Conservation (phyloP, 1,140 invertebrate genomes). For the Atta cephalotes region DNA sequence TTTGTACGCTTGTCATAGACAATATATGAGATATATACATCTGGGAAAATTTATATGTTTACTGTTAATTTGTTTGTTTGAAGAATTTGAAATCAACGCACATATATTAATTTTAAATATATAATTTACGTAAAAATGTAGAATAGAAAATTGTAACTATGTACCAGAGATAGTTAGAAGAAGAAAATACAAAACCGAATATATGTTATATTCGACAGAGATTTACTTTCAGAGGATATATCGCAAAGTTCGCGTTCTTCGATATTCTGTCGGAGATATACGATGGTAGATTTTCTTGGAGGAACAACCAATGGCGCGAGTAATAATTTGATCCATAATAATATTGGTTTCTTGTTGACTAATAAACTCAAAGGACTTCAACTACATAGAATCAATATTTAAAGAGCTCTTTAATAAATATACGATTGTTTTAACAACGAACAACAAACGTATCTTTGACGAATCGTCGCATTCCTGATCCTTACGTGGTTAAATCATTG, state of each 20-base stretch:
- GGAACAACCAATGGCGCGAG: not conserved
- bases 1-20: not conserved
- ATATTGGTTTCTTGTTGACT: not conserved
- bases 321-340: slow-evolving; percentile 28
- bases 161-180: not conserved
- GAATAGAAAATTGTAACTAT: not conserved
- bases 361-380: slow-evolving; percentile 23
- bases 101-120: not conserved
- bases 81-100: not conserved
- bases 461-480: slow-evolving; percentile 1
- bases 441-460: not conserved
- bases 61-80: not conserved
- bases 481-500: not conserved
- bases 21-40: not conserved
- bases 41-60: too few species aligned
- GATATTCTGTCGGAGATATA: slow-evolving; percentile 26
- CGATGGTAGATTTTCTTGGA: not conserved
- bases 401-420: slow-evolving; percentile 13
- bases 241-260: slow-evolving; percentile 7
- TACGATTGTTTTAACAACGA: not conserved
- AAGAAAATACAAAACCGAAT: slow-evolving; percentile 6
- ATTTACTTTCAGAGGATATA: slow-evolving; percentile 8
- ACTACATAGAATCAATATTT: slow-evolving; percentile 18
- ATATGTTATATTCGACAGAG: slow-evolving; percentile 12
- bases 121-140: slow-evolving; percentile 2